These are phyloP conservation scores for Diadegma fenestrale DNA, from an alignment of 2,888 invertebrate genomes.

Conservation along the genomic window DNA sequence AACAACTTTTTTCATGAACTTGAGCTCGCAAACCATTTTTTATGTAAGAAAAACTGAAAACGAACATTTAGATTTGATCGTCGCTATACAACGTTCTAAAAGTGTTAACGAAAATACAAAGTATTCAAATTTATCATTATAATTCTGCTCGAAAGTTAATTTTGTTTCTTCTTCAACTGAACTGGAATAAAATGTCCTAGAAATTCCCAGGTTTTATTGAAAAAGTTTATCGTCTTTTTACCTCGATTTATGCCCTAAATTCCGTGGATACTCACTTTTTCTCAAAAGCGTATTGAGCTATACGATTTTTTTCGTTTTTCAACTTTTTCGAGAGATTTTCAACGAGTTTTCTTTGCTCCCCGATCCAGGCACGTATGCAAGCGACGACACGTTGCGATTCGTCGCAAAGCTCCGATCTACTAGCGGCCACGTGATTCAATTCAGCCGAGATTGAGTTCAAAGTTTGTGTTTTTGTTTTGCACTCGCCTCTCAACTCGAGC, in stretches of 20 bases:
- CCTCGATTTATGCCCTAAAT: neutral
- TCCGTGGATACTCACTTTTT: constrained; percentile 75
- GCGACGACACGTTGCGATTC: constrained; percentile 79
- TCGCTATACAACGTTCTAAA: too few relatives aligned
- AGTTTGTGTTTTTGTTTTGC: constrained; percentile 77
- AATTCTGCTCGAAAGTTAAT: neutral
- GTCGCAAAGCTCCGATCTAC: constrained; percentile 78
- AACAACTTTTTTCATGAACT: too few relatives aligned
- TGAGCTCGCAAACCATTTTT: too few relatives aligned
- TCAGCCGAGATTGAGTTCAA: constrained; percentile 78
- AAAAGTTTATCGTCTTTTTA: too few relatives aligned
- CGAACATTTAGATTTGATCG: too few relatives aligned
- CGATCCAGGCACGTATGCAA: constrained; percentile 79
- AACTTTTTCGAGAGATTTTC: constrained; percentile 73
- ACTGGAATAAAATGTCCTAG: neutral
- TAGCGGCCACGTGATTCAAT: constrained; percentile 76
- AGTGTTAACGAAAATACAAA: too few relatives aligned
- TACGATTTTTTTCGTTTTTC: constrained; percentile 76
- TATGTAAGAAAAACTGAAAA: too few relatives aligned
- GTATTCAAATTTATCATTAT: neutral
- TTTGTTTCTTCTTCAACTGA: neutral
- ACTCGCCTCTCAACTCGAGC: constrained; percentile 77
- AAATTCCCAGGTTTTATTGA: too few relatives aligned
- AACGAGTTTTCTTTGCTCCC: constrained; percentile 75
- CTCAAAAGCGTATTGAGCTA: constrained; percentile 75